Evolutionary conservation across 2,113 vertebrate genomes (phyloP), one percentile per base, ranked within the genome.

Genomic region (Marmota monax): DNA sequence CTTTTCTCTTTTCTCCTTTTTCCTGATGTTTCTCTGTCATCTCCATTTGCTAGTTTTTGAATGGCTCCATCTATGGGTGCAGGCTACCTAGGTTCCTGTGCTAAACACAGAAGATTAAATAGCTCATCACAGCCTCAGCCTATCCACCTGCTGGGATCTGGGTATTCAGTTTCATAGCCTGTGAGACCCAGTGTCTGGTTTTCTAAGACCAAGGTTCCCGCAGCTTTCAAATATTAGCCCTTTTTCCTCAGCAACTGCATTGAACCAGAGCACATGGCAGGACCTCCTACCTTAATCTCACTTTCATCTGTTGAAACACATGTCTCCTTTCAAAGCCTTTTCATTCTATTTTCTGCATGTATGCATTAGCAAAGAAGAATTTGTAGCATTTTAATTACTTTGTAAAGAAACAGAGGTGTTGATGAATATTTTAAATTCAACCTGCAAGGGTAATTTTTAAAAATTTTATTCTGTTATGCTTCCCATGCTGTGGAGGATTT

Each of bases 231-330:
- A 77, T 18, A 16, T 42, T 73, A 84, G 51, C 74, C 63, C 27
- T 39, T 51, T 90, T 51, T 13, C n/a, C 51, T 72, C 51, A 29
- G 12, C 37, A n/a, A n/a, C 79, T 76, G 42, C 48, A 58, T 89
- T 3, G 23, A 61, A 58, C 25, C 34, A 32, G 12, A 84, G 72
- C 63, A 42, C 82, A n/a, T n/a, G 78, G 27, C 34, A 53, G 65
- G 65, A 83, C 22, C 42, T 69, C 79, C 91, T 96, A 78, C 80
- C 34, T 63, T 84, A 20, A 88, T 73, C 45, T 53, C 65, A 10
- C 56, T 96, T 91, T 92, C 53, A 91, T 90, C 88, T 53, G 96
- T 94, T 67, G 13, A 78, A 96, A 88, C 53, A 70, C 27, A 67
- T 77, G 53, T 92, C 48, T 86, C 37, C 63, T 83, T 69, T 91